phyloP scores from a whole-genome alignment of 2,888 invertebrate genomes.

The Parochlus steinenii region DNA sequence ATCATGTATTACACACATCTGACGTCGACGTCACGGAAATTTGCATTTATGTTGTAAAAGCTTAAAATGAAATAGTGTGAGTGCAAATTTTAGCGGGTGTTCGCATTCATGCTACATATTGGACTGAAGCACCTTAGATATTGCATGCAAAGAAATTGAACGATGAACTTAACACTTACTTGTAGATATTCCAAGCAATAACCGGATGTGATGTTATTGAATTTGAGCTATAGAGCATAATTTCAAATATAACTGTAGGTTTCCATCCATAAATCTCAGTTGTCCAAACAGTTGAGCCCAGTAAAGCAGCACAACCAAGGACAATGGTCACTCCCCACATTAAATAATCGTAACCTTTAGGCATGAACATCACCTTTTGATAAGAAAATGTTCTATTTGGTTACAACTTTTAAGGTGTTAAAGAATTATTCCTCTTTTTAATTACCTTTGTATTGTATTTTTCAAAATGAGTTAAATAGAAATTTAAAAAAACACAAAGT shows the following conservation, averaged over 20 bases:
- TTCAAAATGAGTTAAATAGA: conserved; percentile 90
- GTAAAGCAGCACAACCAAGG: conserved; percentile 39
- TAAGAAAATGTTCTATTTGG: conserved; percentile 14
- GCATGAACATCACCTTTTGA: conserved; percentile 72
- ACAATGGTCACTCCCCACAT: conserved; percentile 56
- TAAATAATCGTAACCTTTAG: conserved; percentile 97
- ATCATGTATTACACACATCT: too few species aligned
- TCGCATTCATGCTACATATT: too few species aligned
- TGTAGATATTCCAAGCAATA: conserved; percentile 75
- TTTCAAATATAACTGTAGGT: conserved; percentile 68
- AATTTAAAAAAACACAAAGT: conserved; percentile 86
- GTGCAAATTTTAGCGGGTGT: too few species aligned
- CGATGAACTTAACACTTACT: conserved; percentile 36
- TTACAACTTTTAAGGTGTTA: not conserved
- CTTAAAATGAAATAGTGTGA: too few species aligned
- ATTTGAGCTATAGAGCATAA: conserved; percentile 63
- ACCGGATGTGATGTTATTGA: conserved; percentile 73
- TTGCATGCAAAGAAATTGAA: too few species aligned
- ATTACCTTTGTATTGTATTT: conserved; percentile 88
- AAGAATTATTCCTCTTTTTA: not conserved
- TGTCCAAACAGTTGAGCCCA: conserved; percentile 72
- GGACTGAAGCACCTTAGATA: too few species aligned
- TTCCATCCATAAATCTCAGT: conserved; percentile 46
- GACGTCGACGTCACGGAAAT: too few species aligned
- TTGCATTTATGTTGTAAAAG: too few species aligned